Percentiles rank a stretch among this genome's conserved stretches.
Conservation (phyloP, 2,888 invertebrate genomes). For the Lasioglossum vierecki region DNA sequence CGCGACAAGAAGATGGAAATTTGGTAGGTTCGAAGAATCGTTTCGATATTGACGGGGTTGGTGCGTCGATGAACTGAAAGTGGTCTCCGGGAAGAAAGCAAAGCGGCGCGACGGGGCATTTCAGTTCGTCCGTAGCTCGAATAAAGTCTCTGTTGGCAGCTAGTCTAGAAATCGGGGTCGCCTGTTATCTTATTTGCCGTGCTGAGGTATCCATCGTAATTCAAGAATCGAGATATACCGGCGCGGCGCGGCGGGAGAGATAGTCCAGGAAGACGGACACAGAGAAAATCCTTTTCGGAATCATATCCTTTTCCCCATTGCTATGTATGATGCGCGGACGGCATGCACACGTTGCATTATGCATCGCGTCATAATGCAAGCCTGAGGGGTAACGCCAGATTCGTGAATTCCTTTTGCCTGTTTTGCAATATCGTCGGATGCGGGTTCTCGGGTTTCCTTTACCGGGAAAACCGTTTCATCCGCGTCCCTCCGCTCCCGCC, state of each 20-base stretch:
- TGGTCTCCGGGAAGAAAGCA: background rate
- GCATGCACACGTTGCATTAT: slow-evolving; percentile 69
- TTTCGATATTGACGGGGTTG: background rate
- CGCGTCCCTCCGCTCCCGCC: background rate
- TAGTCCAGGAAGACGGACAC: slow-evolving; percentile 41
- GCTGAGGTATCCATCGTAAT: slow-evolving; percentile 7
- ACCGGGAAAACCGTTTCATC: slow-evolving; percentile 40
- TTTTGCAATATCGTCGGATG: slow-evolving; percentile 66
- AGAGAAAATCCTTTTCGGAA: slow-evolving; percentile 67
- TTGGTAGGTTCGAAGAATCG: background rate
- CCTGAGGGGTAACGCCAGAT: slow-evolving; percentile 66
- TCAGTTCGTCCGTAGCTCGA: background rate
- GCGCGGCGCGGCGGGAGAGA: background rate
- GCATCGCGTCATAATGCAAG: slow-evolving; percentile 71
- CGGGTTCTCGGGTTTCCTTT: slow-evolving; percentile 45
- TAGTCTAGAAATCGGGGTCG: slow-evolving; percentile 6
- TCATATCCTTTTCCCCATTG: slow-evolving; percentile 65
- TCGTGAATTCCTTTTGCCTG: slow-evolving; percentile 68
- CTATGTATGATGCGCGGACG: slow-evolving; percentile 69
- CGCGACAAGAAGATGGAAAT: background rate
- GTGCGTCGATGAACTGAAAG: background rate
- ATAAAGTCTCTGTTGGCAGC: background rate
- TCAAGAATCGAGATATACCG: slow-evolving; percentile 15
- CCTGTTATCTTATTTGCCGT: slow-evolving; percentile 9
- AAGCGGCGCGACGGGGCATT: background rate